These are phyloP conservation scores for Drosophila pachea DNA, from an alignment of 1,140 invertebrate genomes.

Conservation along the genomic window DNA sequence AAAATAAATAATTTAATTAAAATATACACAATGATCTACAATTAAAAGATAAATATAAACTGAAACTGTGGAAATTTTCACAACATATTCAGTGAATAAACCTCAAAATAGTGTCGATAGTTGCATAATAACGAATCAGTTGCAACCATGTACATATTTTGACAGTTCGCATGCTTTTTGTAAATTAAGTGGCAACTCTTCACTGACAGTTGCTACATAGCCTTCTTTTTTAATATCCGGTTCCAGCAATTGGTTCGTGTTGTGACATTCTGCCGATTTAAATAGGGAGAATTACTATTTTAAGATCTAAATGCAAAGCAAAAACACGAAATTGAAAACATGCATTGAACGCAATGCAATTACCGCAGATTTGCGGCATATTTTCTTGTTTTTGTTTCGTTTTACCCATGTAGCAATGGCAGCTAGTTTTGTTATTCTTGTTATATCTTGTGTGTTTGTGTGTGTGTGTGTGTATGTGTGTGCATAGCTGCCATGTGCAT, in stretches of 20 bases:
- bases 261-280: slow-evolving; percentile 32
- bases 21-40: too few species aligned
- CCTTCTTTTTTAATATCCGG: slow-evolving; percentile 73
- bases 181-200: slow-evolving; percentile 20
- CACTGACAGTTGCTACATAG: slow-evolving; percentile 43
- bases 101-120: neutral
- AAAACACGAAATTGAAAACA: slow-evolving; percentile 22
- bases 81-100: neutral
- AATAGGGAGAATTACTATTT: slow-evolving; percentile 39
- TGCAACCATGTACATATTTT: slow-evolving; percentile 19
- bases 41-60: too few species aligned
- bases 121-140: neutral
- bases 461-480: slow-evolving; percentile 27
- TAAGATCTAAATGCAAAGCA: slow-evolving; percentile 34
- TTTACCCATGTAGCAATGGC: slow-evolving; percentile 19
- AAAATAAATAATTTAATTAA: too few species aligned
- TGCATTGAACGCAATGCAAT: neutral
- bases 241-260: slow-evolving; percentile 69
- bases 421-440: slow-evolving; percentile 39
- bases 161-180: slow-evolving; percentile 29
- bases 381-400: slow-evolving; percentile 29
- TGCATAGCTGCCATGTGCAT: slow-evolving; percentile 35
- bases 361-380: neutral
- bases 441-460: slow-evolving; percentile 31
- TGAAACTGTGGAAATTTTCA: neutral